Evolutionary conservation across 1,140 invertebrate species (phyloP).

Genomic region (Hormaphis cornu): DNA sequence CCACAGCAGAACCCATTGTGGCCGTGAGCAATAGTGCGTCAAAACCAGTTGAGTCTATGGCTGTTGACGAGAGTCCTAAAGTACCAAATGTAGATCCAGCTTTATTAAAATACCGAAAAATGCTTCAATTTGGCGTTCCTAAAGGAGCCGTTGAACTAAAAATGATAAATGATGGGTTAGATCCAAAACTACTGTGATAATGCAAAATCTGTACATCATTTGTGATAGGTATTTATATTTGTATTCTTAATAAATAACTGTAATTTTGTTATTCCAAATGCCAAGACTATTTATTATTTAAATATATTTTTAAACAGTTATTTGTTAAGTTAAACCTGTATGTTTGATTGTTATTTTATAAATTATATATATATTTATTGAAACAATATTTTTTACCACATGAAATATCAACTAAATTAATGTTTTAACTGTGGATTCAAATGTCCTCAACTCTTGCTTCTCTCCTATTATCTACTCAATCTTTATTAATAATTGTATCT

Average conservation of each 20-base stretch:
- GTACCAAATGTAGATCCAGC: constrained; percentile 43
- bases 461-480: too few relatives aligned
- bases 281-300: too few relatives aligned
- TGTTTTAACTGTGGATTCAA: too few relatives aligned
- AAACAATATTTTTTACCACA: too few relatives aligned
- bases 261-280: too few relatives aligned
- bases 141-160: constrained; percentile 68
- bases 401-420: too few relatives aligned
- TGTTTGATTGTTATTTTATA: too few relatives aligned
- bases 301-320: too few relatives aligned
- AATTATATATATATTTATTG: too few relatives aligned
- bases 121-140: constrained; percentile 77
- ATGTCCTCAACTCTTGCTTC: too few relatives aligned
- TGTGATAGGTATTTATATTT: not conserved
- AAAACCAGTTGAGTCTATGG: not conserved
- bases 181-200: constrained; percentile 52
- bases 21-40: not conserved
- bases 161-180: constrained; percentile 69
- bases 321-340: too few relatives aligned
- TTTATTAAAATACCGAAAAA: constrained; percentile 74
- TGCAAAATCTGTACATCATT: not conserved
- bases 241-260: not conserved
- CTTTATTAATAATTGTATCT: too few relatives aligned
- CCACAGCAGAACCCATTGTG: not conserved
- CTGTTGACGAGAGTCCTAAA: constrained; percentile 31